These are phyloP conservation scores for Sinella curviseta DNA, from an alignment of 1,140 invertebrate species.

Conservation along the genomic window DNA sequence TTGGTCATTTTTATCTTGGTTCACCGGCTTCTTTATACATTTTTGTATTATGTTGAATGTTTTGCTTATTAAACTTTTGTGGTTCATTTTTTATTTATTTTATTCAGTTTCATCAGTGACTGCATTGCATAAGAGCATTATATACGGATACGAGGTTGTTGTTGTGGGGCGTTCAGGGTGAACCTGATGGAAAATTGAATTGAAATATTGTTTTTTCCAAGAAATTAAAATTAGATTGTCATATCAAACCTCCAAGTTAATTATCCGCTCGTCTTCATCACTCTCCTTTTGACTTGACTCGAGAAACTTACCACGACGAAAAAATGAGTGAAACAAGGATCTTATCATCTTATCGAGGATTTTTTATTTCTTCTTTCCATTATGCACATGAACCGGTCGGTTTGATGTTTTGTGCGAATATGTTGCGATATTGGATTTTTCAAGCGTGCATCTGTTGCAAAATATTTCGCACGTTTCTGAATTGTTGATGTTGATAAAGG, in stretches of 20 bases:
- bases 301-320: background rate
- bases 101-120: no score
- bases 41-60: background rate
- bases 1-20: slow-evolving; percentile 4
- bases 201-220: slow-evolving; percentile 1
- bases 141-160: background rate
- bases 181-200: slow-evolving; percentile 25
- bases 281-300: background rate
- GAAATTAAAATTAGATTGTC: slow-evolving; percentile 26
- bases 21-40: background rate
- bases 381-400: background rate
- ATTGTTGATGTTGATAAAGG: background rate
- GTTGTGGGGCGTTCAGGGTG: background rate
- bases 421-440: background rate
- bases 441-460: background rate
- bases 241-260: slow-evolving; percentile 16
- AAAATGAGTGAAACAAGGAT: background rate
- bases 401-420: background rate
- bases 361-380: no score
- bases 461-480: background rate
- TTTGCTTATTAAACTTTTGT: background rate
- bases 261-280: slow-evolving; percentile 22
- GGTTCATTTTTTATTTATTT: background rate
- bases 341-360: background rate
- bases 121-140: background rate